phyloP scores from a whole-genome alignment of 2,797 vertebrate species.

The Bovichtus variegatus region DNA sequence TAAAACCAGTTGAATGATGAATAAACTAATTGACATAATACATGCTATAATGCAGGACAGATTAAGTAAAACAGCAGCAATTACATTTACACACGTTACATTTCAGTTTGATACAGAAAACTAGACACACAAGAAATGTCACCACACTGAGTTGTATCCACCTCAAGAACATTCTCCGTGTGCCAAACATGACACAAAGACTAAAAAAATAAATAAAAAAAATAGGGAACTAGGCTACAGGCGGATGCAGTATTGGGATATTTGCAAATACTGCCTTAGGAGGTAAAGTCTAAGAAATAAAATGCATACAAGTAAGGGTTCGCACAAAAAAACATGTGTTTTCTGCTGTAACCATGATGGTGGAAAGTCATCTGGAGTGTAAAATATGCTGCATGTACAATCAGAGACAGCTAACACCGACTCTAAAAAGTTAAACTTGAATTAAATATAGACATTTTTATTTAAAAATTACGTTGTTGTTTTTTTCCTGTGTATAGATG shows the following conservation, averaged over 20 bases:
- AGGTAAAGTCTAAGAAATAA: slow-evolving; percentile 16
- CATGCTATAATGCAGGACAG: background rate
- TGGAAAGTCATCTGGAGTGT: slow-evolving; percentile 14
- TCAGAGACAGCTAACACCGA: background rate
- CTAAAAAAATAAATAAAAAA: slow-evolving; percentile 8
- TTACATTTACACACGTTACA: slow-evolving; percentile 19
- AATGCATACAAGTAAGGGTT: background rate
- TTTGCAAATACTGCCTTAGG: slow-evolving; percentile 43
- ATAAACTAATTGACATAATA: slow-evolving; percentile 19
- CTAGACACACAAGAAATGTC: slow-evolving; percentile 15
- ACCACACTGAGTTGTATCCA: slow-evolving; percentile 14
- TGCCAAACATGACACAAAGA: slow-evolving; percentile 42
- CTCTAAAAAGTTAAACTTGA: background rate
- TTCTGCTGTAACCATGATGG: slow-evolving; percentile 12
- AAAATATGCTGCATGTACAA: slow-evolving; percentile 12
- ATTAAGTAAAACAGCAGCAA: slow-evolving; percentile 15
- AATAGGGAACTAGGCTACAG: background rate
- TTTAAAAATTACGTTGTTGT: background rate
- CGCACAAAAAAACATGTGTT: slow-evolving; percentile 3
- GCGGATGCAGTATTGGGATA: slow-evolving; percentile 33
- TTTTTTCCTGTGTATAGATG: background rate
- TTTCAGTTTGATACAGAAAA: slow-evolving; percentile 31
- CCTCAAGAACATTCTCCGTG: slow-evolving; percentile 20
- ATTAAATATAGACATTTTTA: background rate
- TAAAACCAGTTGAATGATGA: background rate